phyloP scores from a whole-genome alignment of 2,797 vertebrate genomes.

The Falco columbarius region DNA sequence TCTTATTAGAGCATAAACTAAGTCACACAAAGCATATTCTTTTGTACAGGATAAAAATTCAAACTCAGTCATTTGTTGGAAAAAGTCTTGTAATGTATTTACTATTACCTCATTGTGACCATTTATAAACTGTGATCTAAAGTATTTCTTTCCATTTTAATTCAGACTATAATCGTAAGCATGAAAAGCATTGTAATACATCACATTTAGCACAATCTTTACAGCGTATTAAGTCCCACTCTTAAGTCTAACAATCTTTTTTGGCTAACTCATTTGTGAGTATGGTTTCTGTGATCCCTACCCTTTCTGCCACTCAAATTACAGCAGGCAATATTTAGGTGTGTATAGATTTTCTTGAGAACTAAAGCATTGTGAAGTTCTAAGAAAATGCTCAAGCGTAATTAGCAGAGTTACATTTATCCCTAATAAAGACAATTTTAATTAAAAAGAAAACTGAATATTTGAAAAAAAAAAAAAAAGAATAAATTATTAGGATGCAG shows the following conservation, averaged over 20 bases:
- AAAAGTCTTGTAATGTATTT: neutral
- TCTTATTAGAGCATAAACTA: neutral
- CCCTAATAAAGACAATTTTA: neutral
- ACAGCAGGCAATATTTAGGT: neutral
- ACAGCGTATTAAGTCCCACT: neutral
- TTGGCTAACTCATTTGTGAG: neutral
- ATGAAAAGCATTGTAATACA: neutral
- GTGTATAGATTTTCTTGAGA: neutral
- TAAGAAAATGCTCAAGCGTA: neutral
- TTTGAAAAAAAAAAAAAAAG: neutral
- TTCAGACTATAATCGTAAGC: neutral
- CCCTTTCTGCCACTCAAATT: neutral
- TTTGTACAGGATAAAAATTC: neutral
- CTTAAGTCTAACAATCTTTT: neutral
- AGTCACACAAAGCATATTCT: neutral
- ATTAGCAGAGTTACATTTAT: neutral
- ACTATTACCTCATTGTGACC: neutral
- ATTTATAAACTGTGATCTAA: neutral
- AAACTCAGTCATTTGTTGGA: neutral
- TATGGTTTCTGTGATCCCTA: neutral
- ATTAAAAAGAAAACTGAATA: neutral
- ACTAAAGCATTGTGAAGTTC: neutral
- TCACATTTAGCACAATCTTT: neutral
- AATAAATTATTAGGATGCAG: neutral
- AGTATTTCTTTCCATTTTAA: neutral